These are phyloP conservation scores for Xestia sexstrigata DNA, from an alignment of 2,888 invertebrate species.

Conservation along the genomic window DNA sequence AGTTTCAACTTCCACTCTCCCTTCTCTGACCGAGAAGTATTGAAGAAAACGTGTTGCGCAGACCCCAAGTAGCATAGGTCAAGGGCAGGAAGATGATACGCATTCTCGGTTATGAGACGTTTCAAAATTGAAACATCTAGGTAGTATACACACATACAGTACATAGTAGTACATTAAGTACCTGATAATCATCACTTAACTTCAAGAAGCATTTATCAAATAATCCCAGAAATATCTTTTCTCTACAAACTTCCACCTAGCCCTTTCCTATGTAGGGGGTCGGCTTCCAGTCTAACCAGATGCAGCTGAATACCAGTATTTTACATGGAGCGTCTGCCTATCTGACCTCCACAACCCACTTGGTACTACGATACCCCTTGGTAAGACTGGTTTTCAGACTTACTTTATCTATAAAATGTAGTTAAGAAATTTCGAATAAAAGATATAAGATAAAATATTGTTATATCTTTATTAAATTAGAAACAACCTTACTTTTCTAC, in stretches of 20 bases:
- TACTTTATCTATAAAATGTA: not conserved
- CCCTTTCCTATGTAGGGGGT: too few species aligned
- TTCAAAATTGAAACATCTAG: not conserved
- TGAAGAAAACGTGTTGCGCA: not conserved
- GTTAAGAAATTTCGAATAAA: conserved; percentile 47
- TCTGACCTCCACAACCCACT: too few species aligned
- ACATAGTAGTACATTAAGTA: too few species aligned
- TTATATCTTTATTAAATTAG: conserved; percentile 82
- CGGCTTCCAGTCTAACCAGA: too few species aligned
- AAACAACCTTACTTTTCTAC: conserved; percentile 78
- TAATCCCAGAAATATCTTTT: too few species aligned
- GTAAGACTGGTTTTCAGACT: too few species aligned
- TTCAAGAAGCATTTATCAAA: too few species aligned
- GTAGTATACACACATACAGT: not conserved
- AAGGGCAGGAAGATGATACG: not conserved
- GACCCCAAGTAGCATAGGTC: not conserved
- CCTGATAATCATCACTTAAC: too few species aligned
- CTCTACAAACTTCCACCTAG: not conserved
- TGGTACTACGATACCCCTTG: too few species aligned
- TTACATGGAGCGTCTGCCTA: too few species aligned
- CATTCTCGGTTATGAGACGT: not conserved
- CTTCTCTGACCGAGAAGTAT: not conserved
- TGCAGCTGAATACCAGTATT: too few species aligned
- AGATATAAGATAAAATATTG: conserved; percentile 67
- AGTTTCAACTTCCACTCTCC: not conserved